Percentiles rank a stretch among this genome's conserved stretches.
These are phyloP conservation scores for Rhamphomyia laevipes DNA, from an alignment of 2,888 invertebrate species.

Conservation along the genomic window DNA sequence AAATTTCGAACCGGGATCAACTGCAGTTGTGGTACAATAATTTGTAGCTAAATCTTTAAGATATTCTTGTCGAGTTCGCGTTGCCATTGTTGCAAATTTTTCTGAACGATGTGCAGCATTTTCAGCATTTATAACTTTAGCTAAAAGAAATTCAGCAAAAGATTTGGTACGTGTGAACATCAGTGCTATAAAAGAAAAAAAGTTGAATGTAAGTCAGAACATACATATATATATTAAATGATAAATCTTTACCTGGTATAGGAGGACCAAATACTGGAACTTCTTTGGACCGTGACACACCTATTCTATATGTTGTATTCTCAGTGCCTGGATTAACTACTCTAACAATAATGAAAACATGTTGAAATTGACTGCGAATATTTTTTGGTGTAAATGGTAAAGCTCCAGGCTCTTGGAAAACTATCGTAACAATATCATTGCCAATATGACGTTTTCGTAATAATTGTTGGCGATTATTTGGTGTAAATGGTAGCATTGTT, in stretches of 20 bases:
- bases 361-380: constrained; percentile 94
- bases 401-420: constrained; percentile 90
- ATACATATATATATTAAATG: neutral
- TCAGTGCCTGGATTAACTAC: constrained; percentile 85
- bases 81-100: constrained; percentile 95
- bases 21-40: constrained; percentile 64
- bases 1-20: constrained; percentile 78
- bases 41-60: constrained; percentile 84
- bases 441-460: constrained; percentile 92
- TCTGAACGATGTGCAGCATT: constrained; percentile 93
- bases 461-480: constrained; percentile 89
- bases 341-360: constrained; percentile 87
- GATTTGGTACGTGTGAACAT: constrained; percentile 78
- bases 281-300: constrained; percentile 74
- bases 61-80: constrained; percentile 88
- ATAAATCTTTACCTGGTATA: constrained; percentile 43
- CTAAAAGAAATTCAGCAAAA: constrained; percentile 90
- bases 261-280: constrained; percentile 96
- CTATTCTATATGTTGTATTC: constrained; percentile 75
- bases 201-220: neutral
- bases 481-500: constrained; percentile 89
- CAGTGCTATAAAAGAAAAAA: constrained; percentile 43
- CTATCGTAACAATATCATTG: constrained; percentile 94
- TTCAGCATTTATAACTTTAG: constrained; percentile 94
- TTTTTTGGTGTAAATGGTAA: constrained; percentile 86